These are phyloP conservation scores for Cnemophilus loriae DNA, from an alignment of 2,113 vertebrate genomes.

Conservation along the genomic window DNA sequence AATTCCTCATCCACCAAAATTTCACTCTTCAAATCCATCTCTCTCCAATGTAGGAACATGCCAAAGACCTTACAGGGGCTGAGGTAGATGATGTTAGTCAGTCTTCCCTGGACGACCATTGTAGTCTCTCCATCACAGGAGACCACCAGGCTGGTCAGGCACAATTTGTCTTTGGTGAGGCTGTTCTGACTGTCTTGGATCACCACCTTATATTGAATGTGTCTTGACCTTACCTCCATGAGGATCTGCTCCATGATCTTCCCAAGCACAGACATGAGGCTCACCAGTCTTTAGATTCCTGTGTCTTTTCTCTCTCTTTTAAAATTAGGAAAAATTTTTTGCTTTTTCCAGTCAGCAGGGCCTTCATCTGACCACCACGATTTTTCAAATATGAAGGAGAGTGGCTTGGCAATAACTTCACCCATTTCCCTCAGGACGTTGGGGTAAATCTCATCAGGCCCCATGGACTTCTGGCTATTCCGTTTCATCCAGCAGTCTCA, in stretches of 20 bases:
- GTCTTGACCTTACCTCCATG: background rate
- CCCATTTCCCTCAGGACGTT: background rate
- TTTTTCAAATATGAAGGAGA: background rate
- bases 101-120: rapidly evolving
- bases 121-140: background rate
- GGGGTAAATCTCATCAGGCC: background rate
- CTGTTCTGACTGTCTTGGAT: background rate
- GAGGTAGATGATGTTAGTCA: background rate
- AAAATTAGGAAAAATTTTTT: background rate
- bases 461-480: rapidly evolving
- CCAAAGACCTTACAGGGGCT: background rate
- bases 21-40: background rate
- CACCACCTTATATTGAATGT: background rate
- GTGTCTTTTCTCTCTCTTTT: background rate
- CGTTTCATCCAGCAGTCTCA: background rate
- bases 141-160: no score
- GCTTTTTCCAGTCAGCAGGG: background rate
- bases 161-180: background rate
- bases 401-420: rapidly evolving
- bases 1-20: background rate
- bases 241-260: background rate
- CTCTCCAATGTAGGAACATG: rapidly evolving
- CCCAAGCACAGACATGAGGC: rapidly evolving
- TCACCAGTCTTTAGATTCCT: background rate
- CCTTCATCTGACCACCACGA: background rate